Evolutionary conservation across 1,140 invertebrate genomes (phyloP).

Genomic region (Lysiphlebus fabarum): DNA sequence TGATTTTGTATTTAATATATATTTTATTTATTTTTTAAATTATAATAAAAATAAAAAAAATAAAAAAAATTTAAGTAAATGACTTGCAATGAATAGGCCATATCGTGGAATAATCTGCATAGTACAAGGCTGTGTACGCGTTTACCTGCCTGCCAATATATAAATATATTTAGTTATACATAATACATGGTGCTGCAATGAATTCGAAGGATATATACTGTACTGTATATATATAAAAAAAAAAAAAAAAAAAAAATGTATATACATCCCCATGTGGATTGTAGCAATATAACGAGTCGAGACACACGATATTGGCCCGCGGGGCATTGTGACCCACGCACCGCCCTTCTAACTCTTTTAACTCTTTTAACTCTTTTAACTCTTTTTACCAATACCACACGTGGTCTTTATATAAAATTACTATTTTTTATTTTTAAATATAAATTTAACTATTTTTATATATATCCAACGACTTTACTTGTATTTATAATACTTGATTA

Average conservation of each 20-base stretch:
- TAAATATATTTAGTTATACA: constrained; percentile 14
- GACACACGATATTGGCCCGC: constrained; percentile 28
- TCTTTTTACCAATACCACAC: neutral
- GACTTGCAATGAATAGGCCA: constrained; percentile 48
- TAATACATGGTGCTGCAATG: no score
- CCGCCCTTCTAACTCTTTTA: constrained; percentile 41
- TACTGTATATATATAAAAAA: no score
- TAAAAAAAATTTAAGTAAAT: constrained; percentile 41
- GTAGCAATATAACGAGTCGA: constrained; percentile 41
- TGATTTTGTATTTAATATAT: neutral
- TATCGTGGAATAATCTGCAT: constrained; percentile 52
- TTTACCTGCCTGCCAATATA: constrained; percentile 38
- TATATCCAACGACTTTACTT: constrained; percentile 1
- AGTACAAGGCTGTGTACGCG: constrained; percentile 36
- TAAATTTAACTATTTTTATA: constrained; percentile 1
- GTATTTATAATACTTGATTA: no score
- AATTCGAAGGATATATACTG: constrained; percentile 39
- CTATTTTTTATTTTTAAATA: constrained; percentile 1
- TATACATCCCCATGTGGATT: no score
- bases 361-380: constrained; percentile 14
- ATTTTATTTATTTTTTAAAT: neutral
- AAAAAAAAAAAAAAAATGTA: no score
- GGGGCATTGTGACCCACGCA: constrained; percentile 50
- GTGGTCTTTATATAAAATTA: constrained; percentile 26
- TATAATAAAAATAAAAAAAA: neutral